Percentiles rank a stretch among this genome's conserved stretches.
Evolutionary conservation across 1,140 invertebrate genomes (phyloP).

Genomic region (Triops cancriformis): DNA sequence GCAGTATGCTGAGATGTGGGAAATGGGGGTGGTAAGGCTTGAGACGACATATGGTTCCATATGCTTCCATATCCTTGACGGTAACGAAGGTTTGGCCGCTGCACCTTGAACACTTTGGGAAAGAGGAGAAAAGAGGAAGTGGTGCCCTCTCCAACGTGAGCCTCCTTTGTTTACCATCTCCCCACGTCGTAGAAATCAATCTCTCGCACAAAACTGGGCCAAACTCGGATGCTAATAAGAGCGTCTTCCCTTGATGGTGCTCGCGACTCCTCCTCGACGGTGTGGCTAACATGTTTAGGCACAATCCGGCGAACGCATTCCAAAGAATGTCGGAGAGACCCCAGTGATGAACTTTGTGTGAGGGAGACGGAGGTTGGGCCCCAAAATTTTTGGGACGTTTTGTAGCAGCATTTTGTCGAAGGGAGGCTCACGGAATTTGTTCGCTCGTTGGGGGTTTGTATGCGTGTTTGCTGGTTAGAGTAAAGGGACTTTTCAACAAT

Average conservation of each 20-base stretch:
- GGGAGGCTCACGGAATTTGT: background rate
- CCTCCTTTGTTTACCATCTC: background rate
- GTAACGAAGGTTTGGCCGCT: background rate
- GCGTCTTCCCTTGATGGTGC: too few species aligned
- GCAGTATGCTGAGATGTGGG: background rate
- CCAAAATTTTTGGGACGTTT: too few species aligned
- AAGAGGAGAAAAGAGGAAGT: background rate
- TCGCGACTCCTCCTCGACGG: too few species aligned
- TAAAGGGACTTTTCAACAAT: background rate
- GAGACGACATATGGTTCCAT: conserved; percentile 9
- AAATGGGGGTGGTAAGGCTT: background rate
- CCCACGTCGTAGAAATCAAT: background rate
- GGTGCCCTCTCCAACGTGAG: background rate
- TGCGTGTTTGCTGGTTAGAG: background rate
- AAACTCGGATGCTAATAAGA: background rate
- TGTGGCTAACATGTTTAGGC: too few species aligned
- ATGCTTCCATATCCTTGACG: background rate
- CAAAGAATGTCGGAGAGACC: too few species aligned
- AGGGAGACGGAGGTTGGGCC: too few species aligned
- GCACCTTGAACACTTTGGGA: background rate
- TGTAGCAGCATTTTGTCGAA: background rate
- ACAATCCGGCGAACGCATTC: too few species aligned
- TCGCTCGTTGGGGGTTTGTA: background rate
- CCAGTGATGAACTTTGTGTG: too few species aligned
- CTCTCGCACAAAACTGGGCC: background rate